phyloP scores from a whole-genome alignment of 2,888 invertebrate genomes.

The Aromia moschata region DNA sequence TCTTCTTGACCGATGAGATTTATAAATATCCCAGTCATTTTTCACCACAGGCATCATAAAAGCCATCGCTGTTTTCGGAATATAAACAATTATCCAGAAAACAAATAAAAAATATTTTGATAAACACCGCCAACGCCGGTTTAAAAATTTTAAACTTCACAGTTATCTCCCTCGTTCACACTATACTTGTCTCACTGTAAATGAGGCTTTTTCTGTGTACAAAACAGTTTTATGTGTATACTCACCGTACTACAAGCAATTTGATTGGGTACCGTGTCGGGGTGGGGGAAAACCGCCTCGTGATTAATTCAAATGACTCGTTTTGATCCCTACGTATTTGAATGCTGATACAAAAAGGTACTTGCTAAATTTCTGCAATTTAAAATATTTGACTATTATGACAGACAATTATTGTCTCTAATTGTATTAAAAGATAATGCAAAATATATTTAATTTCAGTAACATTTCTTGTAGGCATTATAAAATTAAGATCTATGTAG shows the following conservation, averaged over 20 bases:
- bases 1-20: conserved; percentile 80
- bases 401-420: no score
- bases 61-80: conserved; percentile 71
- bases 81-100: conserved; percentile 1
- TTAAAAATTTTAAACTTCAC: conserved; percentile 10
- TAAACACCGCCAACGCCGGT: no score
- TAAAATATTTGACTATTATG: no score
- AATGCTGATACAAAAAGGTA: no score
- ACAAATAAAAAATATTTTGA: conserved; percentile 5
- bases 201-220: conserved; percentile 35
- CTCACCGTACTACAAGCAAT: conserved; percentile 41
- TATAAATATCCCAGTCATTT: conserved; percentile 94
- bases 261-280: conserved; percentile 46
- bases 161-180: conserved; percentile 8
- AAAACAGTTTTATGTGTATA: conserved; percentile 47
- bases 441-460: no score
- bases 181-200: conserved; percentile 18
- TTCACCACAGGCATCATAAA: conserved; percentile 96
- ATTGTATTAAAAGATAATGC: no score
- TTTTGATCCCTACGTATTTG: no score
- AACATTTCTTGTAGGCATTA: no score
- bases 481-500: no score
- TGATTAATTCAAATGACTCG: no score
- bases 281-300: conserved; percentile 40
- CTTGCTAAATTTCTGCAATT: no score